Evolutionary conservation across 2,113 vertebrate species (phyloP), one percentile per base, ranked within the genome.

Genomic region (Engraulis encrasicolus): DNA sequence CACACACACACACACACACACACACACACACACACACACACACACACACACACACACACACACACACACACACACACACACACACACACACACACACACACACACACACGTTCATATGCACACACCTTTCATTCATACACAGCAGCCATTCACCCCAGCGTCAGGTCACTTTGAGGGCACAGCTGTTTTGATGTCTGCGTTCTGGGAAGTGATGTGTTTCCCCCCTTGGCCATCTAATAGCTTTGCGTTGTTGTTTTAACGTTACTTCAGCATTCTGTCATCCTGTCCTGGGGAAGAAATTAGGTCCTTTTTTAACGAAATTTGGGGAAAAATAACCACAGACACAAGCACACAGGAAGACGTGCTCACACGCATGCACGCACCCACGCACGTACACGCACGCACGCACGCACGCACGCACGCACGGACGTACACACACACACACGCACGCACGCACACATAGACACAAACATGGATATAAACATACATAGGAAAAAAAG

Each of bases 221-320:
- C 23, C 58, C 58, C 58, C 6, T 23, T 2, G 0, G 58, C 58
- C 54, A 58, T 58, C 54, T 58, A 20, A 58, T 58, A 58, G 54
- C 19, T 58, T 58, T 58, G 54, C 23, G 19, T n/a, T 58, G 54
- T 20, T 58, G 19, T 7, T 58, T n/a, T 6, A 58, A 7, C 54
- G n/a, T n/a, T 19, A 20, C n/a, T 54, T 20, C n/a, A 54, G 3
- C 54, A 58, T 58, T 19, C 54, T 58, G 54, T 58, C 54, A 45
- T 45, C 40, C 40, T 45, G 40, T 3, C 40, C 40, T 6, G 6
- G 54, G 19, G 54, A 6, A 58, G 54, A 58, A 58, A 58, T 20
- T 52, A 83, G 91, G 82, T 90, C 87, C 9, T 45, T 45, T 45
- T 5, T 9, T 45, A 45, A n/a, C n/a, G n/a, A n/a, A n/a, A n/a